Conservation (phyloP, 2,113 vertebrate genomes). For the Gopherus evgoodei region DNA sequence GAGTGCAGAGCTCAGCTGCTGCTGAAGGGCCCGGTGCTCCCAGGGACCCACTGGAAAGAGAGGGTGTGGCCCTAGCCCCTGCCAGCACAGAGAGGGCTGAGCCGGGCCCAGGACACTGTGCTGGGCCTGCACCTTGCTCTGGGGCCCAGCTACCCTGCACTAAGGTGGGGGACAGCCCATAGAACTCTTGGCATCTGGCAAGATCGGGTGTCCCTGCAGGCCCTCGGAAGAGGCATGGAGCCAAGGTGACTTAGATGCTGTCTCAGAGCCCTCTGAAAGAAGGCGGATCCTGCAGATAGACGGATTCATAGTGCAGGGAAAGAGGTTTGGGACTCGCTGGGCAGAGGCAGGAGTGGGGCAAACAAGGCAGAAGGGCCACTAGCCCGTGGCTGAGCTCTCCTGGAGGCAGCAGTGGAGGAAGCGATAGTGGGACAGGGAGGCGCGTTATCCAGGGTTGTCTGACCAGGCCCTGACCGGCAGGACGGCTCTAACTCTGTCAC, state of each 20-base stretch:
- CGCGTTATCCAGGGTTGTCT: not conserved
- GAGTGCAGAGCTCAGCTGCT: not conserved
- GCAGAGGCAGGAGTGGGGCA: not conserved
- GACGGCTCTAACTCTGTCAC: not conserved
- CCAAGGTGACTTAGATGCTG: not conserved
- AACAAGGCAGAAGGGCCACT: not conserved
- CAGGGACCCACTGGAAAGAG: not conserved
- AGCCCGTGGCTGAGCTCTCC: not conserved
- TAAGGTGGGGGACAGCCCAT: not conserved
- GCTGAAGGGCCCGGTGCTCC: not conserved
- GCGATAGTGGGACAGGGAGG: not conserved
- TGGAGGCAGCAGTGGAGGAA: not conserved
- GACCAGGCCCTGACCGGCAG: not conserved
- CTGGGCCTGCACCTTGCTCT: not conserved
- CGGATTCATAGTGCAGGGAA: not conserved
- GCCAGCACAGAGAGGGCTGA: not conserved
- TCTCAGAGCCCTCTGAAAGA: not conserved
- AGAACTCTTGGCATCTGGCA: not conserved
- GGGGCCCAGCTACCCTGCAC: not conserved
- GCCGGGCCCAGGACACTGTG: not conserved
- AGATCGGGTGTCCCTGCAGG: rapidly evolving
- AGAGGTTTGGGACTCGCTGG: not conserved
- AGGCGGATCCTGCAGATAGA: not conserved
- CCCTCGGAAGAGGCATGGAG: not conserved
- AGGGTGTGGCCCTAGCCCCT: not conserved